phyloP scores from a whole-genome alignment of 2,113 vertebrate genomes.

The Alouatta palliata region DNA sequence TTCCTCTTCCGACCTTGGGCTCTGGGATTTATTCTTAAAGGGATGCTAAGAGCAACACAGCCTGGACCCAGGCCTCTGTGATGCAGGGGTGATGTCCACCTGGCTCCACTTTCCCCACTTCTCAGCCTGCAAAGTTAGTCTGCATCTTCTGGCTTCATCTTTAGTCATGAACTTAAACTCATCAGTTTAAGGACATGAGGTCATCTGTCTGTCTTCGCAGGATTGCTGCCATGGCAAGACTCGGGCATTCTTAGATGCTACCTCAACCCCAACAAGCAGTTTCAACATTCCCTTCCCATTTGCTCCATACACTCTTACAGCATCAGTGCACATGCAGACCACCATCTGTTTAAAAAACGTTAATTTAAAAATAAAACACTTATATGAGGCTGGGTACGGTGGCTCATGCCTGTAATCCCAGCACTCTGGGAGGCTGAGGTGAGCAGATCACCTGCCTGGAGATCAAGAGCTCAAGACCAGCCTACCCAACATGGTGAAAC shows the following conservation, averaged over 20 bases:
- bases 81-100: slow-evolving; percentile 76
- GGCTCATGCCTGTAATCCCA: no score
- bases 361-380: background rate
- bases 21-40: background rate
- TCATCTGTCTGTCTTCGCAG: background rate
- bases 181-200: background rate
- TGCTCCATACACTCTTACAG: background rate
- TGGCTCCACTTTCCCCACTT: background rate
- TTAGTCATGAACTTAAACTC: background rate
- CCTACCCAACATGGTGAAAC: no score
- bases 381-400: background rate
- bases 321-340: background rate
- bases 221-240: background rate
- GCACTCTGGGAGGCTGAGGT: background rate
- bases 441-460: background rate
- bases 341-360: background rate
- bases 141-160: accelerated
- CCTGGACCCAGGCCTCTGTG: slow-evolving; percentile 79
- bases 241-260: background rate
- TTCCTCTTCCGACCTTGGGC: background rate
- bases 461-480: background rate
- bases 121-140: background rate
- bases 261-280: background rate
- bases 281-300: background rate
- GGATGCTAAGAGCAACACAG: slow-evolving; percentile 81